Evolutionary conservation across 1,140 invertebrate species (phyloP).

Genomic region (Ceratitis capitata): DNA sequence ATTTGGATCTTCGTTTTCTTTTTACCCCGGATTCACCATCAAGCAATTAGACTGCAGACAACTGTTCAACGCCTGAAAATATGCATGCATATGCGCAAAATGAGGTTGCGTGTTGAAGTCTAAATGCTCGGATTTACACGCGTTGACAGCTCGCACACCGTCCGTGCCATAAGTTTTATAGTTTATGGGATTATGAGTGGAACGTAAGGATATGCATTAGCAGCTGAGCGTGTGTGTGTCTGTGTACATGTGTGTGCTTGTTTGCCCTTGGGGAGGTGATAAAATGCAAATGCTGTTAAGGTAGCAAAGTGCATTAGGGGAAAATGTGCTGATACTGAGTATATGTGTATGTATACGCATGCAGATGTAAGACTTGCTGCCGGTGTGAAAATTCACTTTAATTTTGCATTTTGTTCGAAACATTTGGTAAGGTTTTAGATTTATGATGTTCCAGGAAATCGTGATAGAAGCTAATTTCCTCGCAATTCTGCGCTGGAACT

Average conservation of each 20-base stretch:
- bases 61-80: neutral
- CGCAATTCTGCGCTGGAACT: too few species aligned
- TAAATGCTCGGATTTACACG: neutral
- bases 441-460: too few species aligned
- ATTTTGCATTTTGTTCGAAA: too few species aligned
- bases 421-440: too few species aligned
- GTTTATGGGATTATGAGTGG: neutral
- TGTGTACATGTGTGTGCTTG: neutral
- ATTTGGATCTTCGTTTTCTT: neutral
- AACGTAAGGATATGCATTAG: too few species aligned
- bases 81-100: neutral
- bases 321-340: neutral
- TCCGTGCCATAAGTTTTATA: neutral
- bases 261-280: neutral
- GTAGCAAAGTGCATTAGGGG: neutral
- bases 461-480: too few species aligned
- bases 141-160: neutral
- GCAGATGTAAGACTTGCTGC: too few species aligned
- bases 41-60: neutral
- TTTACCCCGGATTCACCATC: neutral
- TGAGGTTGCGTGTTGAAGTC: neutral
- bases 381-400: too few species aligned
- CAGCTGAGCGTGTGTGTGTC: neutral
- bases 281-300: neutral
- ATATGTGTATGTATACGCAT: too few species aligned